phyloP scores from a whole-genome alignment of 2,888 invertebrate genomes.

The Oscheius myriophilus region DNA sequence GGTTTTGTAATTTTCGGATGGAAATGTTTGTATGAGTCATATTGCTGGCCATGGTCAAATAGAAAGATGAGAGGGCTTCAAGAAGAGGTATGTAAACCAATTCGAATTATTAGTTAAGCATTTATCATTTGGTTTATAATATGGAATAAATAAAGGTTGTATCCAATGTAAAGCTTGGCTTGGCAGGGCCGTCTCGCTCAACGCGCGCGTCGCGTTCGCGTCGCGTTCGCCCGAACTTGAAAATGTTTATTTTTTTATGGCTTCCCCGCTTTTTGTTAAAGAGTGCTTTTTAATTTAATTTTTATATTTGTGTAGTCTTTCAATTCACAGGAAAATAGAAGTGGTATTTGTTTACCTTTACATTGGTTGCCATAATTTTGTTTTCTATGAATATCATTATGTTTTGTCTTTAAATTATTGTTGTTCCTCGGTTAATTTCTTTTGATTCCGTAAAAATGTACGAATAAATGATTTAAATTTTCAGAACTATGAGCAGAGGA shows the following conservation, averaged over 20 bases:
- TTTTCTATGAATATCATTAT: too few relatives aligned
- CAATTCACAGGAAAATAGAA: too few relatives aligned
- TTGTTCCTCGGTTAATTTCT: too few relatives aligned
- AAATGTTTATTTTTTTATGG: constrained; percentile 6
- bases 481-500: constrained; percentile 20
- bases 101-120: too few relatives aligned
- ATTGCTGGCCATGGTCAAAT: too few relatives aligned
- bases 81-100: too few relatives aligned
- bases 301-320: background rate
- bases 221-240: constrained; percentile 6
- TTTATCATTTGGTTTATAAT: too few relatives aligned
- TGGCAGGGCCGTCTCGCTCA: background rate
- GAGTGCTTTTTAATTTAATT: background rate
- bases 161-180: background rate
- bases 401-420: too few relatives aligned
- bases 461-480: background rate
- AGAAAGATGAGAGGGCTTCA: background rate
- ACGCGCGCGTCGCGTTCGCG: constrained; percentile 17
- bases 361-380: too few relatives aligned
- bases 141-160: background rate
- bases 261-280: background rate
- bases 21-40: background rate
- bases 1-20: too few relatives aligned
- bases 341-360: too few relatives aligned
- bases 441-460: constrained; percentile 4